Percentiles rank a stretch among this genome's conserved stretches.
phyloP scores from a whole-genome alignment of 2,888 invertebrate species.

The Calliopum simillimum region DNA sequence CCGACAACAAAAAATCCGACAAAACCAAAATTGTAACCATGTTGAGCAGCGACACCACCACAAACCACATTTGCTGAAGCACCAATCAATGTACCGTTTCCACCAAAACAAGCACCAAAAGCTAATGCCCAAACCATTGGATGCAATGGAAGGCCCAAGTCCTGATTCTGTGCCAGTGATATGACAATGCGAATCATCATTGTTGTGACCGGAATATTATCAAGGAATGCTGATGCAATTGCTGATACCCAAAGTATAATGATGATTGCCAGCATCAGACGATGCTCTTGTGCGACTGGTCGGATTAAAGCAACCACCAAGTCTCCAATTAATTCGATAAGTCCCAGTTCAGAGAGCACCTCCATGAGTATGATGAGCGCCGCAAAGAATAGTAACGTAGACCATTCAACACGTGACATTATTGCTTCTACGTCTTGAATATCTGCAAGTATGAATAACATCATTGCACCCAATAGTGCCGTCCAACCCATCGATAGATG shows the following conservation, averaged over 20 bases:
- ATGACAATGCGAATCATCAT: slow-evolving; percentile 89
- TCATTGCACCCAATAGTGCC: slow-evolving; percentile 82
- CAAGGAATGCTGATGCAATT: slow-evolving; percentile 86
- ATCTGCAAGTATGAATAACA: slow-evolving; percentile 82
- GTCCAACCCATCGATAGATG: slow-evolving; percentile 86
- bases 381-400: slow-evolving; percentile 88
- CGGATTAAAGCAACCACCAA: slow-evolving; percentile 75
- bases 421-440: slow-evolving; percentile 82
- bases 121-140: slow-evolving; percentile 89
- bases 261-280: slow-evolving; percentile 78
- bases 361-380: slow-evolving; percentile 92
- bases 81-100: slow-evolving; percentile 90
- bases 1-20: slow-evolving; percentile 85
- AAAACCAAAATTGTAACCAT: slow-evolving; percentile 88
- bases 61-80: slow-evolving; percentile 93
- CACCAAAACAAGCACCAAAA: slow-evolving; percentile 90
- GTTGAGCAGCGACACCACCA: slow-evolving; percentile 90
- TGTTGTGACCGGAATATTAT: slow-evolving; percentile 90
- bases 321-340: slow-evolving; percentile 83
- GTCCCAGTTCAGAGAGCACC: slow-evolving; percentile 81
- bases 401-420: slow-evolving; percentile 88
- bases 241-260: slow-evolving; percentile 86
- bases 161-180: slow-evolving; percentile 74
- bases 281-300: slow-evolving; percentile 73
- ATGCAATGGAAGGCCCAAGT: slow-evolving; percentile 78